Percentiles rank a stretch among this genome's conserved stretches.
Evolutionary conservation across 2,113 vertebrate genomes (phyloP).

Genomic region (Lanius ludovicianus): DNA sequence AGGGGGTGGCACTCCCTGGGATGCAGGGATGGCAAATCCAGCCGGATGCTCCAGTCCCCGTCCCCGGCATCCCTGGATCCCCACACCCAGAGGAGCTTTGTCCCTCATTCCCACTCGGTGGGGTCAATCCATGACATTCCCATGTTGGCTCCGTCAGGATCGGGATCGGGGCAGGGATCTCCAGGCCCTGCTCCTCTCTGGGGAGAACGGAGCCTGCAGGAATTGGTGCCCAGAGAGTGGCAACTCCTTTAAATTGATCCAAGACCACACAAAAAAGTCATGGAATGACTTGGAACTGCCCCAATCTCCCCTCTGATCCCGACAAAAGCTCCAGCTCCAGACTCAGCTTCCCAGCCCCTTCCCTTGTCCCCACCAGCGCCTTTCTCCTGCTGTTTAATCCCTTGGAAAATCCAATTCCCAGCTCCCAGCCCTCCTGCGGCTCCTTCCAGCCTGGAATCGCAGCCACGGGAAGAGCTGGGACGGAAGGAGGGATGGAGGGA

Average conservation of each 20-base stretch:
- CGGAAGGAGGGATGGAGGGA: not conserved
- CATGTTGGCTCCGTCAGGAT: too few relatives aligned
- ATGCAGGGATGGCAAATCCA: not conserved
- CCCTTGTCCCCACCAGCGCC: not conserved
- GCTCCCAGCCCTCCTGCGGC: constrained; percentile 12
- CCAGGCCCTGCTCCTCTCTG: not conserved
- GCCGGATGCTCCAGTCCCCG: not conserved
- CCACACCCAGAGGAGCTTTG: too few relatives aligned
- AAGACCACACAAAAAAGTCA: not conserved
- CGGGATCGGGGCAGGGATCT: not conserved
- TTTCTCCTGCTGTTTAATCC: not conserved
- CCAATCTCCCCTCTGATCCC: not conserved
- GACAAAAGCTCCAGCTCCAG: not conserved
- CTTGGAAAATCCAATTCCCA: not conserved
- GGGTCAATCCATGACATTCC: not conserved
- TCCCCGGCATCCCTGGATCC: not conserved
- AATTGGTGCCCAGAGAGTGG: not conserved
- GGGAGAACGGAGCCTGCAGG: not conserved
- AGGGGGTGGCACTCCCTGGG: not conserved
- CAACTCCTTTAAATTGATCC: not conserved
- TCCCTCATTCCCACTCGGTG: not conserved
- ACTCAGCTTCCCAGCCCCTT: not conserved
- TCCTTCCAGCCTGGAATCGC: not conserved
- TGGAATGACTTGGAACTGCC: not conserved
- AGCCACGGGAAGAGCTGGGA: not conserved